Conservation (phyloP, 2,113 vertebrate species). For the Machaerirhynchus nigripectus region DNA sequence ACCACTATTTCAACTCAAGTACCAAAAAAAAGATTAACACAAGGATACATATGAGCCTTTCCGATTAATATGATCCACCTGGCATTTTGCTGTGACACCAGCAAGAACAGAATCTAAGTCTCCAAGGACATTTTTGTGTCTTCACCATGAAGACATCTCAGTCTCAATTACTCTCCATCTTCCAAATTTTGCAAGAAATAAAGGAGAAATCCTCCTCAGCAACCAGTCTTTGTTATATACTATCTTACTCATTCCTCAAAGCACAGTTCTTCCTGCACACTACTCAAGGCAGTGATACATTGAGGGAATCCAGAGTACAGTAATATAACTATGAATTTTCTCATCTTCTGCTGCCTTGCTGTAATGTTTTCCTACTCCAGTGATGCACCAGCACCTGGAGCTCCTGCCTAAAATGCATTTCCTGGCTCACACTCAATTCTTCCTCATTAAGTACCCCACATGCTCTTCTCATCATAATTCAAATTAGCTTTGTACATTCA, state of each 20-base stretch:
- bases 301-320: background rate
- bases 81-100: background rate
- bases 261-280: background rate
- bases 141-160: background rate
- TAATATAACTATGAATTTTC: background rate
- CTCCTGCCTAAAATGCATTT: background rate
- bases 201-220: background rate
- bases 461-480: background rate
- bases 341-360: background rate
- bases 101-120: background rate
- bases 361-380: background rate
- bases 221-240: background rate
- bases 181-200: background rate
- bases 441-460: background rate
- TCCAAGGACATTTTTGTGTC: background rate
- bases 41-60: background rate
- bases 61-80: background rate
- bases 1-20: background rate
- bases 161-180: background rate
- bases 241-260: background rate
- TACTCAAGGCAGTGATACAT: background rate
- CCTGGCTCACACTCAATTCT: background rate
- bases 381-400: background rate
- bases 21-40: background rate
- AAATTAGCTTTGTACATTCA: background rate